Conservation (phyloP, 2,113 vertebrate genomes). For the Hippopotamus amphibius region DNA sequence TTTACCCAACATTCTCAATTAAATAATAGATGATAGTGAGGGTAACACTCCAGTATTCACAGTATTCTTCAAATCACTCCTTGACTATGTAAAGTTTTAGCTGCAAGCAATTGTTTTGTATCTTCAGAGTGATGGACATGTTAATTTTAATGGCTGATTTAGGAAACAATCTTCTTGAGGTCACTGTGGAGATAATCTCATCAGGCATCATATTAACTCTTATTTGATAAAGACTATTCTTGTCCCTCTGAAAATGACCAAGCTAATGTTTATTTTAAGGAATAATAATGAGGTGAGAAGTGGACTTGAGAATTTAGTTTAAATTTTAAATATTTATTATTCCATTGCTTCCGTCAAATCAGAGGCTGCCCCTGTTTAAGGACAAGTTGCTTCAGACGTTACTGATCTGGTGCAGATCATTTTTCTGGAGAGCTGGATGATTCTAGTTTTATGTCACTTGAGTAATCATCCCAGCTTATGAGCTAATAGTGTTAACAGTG, state of each 20-base stretch:
- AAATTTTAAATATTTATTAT: constrained; percentile 11
- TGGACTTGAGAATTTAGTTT: background rate
- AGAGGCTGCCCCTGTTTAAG: background rate
- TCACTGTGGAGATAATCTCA: constrained; percentile 58
- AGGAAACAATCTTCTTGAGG: constrained; percentile 65
- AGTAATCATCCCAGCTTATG: background rate
- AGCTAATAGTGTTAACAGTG: background rate
- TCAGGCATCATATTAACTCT: constrained; percentile 59
- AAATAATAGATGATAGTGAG: constrained; percentile 4
- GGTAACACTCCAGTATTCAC: background rate
- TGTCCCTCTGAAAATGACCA: constrained; percentile 59
- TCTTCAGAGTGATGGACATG: constrained; percentile 56
- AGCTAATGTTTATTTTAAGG: constrained; percentile 56
- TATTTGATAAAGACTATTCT: constrained; percentile 74
- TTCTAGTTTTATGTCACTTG: accelerated
- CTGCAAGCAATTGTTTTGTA: constrained; percentile 17
- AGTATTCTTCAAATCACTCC: constrained; percentile 40
- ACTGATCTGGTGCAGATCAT: background rate
- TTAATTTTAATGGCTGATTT: constrained; percentile 69
- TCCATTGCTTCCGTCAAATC: background rate
- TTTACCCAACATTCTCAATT: constrained; percentile 32
- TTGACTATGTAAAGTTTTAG: constrained; percentile 46
- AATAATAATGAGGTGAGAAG: constrained; percentile 44
- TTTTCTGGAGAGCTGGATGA: background rate
- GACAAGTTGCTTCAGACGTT: background rate